Base-by-base conservation (phyloP, 1,140 invertebrate species). In the Orussus abietinus region DNA sequence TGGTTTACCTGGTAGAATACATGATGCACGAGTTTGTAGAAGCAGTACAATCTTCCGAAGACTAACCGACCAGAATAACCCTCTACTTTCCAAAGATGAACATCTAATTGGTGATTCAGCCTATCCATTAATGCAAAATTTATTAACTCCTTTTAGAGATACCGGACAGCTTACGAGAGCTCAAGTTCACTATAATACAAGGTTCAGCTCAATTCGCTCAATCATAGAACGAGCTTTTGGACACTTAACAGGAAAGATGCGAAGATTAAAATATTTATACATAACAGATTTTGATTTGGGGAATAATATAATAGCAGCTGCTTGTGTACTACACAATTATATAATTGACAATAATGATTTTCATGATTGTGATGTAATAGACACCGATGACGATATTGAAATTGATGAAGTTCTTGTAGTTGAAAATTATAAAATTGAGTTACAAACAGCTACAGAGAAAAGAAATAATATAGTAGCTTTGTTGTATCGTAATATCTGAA, bases 181-280 rank as follows among this genome's bases (percentile, higher is more conserved):
- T 1, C 40, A 56, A 35, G 13, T 30, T 1, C 31, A 32, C 19
- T 53, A 45, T n/a, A 56, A 53, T 44, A 9, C 37, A 3, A 34
- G 28, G 38, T 37, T 53, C 21, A 32, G 34, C 7, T 34, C 31
- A 40, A 50, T 45, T 12, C 6, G 52, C 18, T 47, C 38, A 25
- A 18, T 52, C 11, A 44, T 55, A 5, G 54, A 57, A 35, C 40
- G 47, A 20, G 51, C 49, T 32, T 57, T 59, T 42, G 49, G 46
- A 1, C 9, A 47, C 26, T 33, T 59, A 13, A 60, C 52, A 42
- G 51, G 47, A 36, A 49, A 48, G 42, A 53, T 47, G 31, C 22
- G 51, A 3, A 35, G 46, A 35, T 17, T 58, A 4, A 42, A 53
- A 15, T 49, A 58, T 29, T 35, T 53, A 34, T 52, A 59, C 44